Percentiles rank a stretch among this genome's conserved stretches.
Evolutionary conservation across 2,113 vertebrate genomes (phyloP).

Genomic region (Anolis sagrei): DNA sequence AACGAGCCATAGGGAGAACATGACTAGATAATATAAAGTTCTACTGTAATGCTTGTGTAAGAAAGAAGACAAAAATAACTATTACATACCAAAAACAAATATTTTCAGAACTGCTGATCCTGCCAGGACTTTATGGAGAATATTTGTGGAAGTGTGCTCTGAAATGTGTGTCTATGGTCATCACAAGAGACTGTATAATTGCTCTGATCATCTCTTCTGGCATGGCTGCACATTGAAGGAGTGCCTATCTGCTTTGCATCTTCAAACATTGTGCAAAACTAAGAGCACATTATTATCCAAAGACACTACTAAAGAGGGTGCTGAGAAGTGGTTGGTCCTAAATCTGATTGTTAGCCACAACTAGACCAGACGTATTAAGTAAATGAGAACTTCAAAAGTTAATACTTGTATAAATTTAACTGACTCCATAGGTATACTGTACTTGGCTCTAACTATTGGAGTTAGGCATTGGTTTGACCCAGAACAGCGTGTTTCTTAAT

Average conservation of each 20-base stretch:
- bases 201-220: background rate
- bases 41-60: background rate
- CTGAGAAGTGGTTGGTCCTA: background rate
- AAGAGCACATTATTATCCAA: background rate
- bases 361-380: too few relatives aligned
- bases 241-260: background rate
- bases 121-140: background rate
- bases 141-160: background rate
- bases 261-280: too few relatives aligned
- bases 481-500: too few relatives aligned
- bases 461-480: background rate
- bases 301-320: background rate
- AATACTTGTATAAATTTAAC: too few relatives aligned
- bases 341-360: too few relatives aligned
- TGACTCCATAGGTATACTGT: too few relatives aligned
- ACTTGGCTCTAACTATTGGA: too few relatives aligned
- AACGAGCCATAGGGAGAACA: background rate
- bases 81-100: background rate
- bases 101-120: background rate
- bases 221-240: background rate
- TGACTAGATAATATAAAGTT: background rate
- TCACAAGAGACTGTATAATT: background rate
- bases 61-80: background rate
- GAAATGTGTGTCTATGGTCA: background rate
- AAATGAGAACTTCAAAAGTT: too few relatives aligned